Evolutionary conservation across 2,797 vertebrate species (phyloP).

Genomic region (Adelosebastes latens): DNA sequence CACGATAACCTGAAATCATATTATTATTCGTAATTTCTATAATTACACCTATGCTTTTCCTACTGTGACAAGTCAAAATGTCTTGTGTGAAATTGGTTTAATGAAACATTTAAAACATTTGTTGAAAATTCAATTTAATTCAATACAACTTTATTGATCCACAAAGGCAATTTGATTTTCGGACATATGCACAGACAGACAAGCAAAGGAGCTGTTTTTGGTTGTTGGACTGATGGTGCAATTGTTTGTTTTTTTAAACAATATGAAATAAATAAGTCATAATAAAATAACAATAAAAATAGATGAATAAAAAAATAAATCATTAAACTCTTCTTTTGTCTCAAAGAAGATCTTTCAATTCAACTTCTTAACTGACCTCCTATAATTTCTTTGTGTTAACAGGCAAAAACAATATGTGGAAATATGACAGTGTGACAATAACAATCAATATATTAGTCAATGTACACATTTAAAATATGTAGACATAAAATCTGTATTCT

Average conservation of each 20-base stretch:
- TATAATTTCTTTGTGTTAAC: not conserved
- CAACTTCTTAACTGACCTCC: not conserved
- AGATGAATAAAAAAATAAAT: not conserved
- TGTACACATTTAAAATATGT: not conserved
- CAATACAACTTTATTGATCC: too few species aligned
- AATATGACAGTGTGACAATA: not conserved
- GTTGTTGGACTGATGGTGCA: too few species aligned
- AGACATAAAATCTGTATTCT: not conserved
- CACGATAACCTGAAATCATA: not conserved
- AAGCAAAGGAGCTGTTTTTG: too few species aligned
- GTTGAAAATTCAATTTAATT: too few species aligned
- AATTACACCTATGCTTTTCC: not conserved
- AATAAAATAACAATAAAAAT: too few species aligned
- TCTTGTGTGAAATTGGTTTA: not conserved
- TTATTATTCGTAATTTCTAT: not conserved
- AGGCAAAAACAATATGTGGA: not conserved
- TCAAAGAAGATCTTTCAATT: not conserved
- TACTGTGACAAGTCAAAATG: not conserved
- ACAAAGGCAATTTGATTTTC: too few species aligned
- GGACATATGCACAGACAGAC: too few species aligned
- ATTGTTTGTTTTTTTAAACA: too few species aligned
- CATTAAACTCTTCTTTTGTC: not conserved
- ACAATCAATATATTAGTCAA: not conserved
- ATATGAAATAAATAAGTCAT: too few species aligned
- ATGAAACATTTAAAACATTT: not conserved